Conservation (phyloP, 1,140 invertebrate genomes). For the Trichonephila clavipes region DNA sequence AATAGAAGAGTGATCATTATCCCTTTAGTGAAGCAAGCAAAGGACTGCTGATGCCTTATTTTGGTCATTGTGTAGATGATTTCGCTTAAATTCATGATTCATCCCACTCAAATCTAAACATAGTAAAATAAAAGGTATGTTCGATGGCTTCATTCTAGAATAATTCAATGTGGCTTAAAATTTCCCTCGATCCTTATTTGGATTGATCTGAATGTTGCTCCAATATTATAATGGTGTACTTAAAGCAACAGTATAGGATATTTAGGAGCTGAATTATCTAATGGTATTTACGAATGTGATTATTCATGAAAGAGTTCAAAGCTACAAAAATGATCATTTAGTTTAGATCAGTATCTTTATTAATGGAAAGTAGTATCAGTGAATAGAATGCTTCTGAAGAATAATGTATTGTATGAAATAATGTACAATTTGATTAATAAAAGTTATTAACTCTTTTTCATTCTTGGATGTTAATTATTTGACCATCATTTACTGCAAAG, state of each 20-base stretch:
- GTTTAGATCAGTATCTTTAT: background rate
- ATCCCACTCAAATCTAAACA: background rate
- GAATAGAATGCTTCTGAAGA: too few species aligned
- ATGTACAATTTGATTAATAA: too few species aligned
- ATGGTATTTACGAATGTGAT: background rate
- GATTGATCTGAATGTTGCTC: background rate
- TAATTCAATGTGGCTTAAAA: background rate
- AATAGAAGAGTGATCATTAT: background rate
- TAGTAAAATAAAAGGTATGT: background rate
- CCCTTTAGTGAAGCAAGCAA: background rate
- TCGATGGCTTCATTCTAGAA: background rate
- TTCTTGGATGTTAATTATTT: too few species aligned
- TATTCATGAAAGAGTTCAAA: background rate
- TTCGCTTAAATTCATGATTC: background rate
- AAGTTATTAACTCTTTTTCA: too few species aligned
- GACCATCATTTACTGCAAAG: too few species aligned
- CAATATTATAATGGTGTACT: background rate
- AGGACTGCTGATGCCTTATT: background rate
- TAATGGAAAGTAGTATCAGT: too few species aligned
- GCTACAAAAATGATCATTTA: background rate
- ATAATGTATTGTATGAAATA: too few species aligned
- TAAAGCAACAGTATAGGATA: background rate
- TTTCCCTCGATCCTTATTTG: background rate
- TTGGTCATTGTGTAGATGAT: background rate
- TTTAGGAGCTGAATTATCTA: background rate